Percentiles rank a stretch among this genome's conserved stretches.
phyloP scores from a whole-genome alignment of 1,140 invertebrate genomes.

The Megalonaias nervosa region DNA sequence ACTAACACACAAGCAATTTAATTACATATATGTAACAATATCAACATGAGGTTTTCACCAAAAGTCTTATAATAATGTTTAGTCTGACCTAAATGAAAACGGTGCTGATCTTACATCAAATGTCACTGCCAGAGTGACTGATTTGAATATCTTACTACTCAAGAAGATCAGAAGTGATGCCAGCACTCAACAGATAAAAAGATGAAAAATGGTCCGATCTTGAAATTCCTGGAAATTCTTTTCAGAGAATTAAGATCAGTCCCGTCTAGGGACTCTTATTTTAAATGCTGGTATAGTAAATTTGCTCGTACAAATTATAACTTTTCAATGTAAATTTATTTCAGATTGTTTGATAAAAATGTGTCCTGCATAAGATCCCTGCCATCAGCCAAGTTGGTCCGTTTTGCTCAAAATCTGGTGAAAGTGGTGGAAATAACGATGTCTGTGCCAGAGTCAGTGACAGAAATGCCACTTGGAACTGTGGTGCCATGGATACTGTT shows the following conservation, averaged over 20 bases:
- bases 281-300: neutral
- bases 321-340: constrained; percentile 23
- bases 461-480: constrained; percentile 80
- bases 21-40: too few relatives aligned
- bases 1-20: too few relatives aligned
- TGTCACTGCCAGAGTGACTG: too few relatives aligned
- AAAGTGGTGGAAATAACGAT: constrained; percentile 81
- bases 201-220: neutral
- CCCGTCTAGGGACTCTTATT: neutral
- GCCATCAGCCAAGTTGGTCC: constrained; percentile 62
- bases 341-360: constrained; percentile 68
- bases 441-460: constrained; percentile 77
- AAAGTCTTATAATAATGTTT: too few relatives aligned
- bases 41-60: too few relatives aligned
- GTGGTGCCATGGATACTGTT: constrained; percentile 88
- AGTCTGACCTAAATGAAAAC: too few relatives aligned
- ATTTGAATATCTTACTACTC: too few relatives aligned
- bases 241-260: neutral
- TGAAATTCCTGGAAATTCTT: neutral
- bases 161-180: too few relatives aligned
- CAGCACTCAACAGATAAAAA: too few relatives aligned
- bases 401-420: constrained; percentile 84
- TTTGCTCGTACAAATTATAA: neutral
- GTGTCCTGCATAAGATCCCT: constrained; percentile 68
- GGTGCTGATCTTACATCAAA: too few relatives aligned